Percentiles rank a stretch among this genome's conserved stretches.
These are phyloP conservation scores for Eueremaeus valkanovi DNA, from an alignment of 2,888 invertebrate genomes.

Conservation along the genomic window DNA sequence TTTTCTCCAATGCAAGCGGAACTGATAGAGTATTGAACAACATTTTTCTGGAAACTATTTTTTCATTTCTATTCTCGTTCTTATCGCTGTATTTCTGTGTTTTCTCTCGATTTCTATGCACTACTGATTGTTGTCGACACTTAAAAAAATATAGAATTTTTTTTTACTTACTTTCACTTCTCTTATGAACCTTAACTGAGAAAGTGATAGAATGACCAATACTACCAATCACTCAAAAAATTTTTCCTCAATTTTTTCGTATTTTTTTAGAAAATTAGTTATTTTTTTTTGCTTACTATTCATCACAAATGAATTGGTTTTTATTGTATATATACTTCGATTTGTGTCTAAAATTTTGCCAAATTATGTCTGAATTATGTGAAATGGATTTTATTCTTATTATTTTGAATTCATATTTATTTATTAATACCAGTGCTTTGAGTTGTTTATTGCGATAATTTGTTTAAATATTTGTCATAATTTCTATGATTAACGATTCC, in stretches of 20 bases:
- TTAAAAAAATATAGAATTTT: not conserved
- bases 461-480: not conserved
- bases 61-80: not conserved
- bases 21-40: conserved; percentile 26
- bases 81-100: not conserved
- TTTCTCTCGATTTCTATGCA: not conserved
- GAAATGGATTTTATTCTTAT: not conserved
- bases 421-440: not conserved
- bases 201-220: not conserved
- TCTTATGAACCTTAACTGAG: not conserved
- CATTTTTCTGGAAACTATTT: conserved; percentile 8
- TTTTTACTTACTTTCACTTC: too few species aligned
- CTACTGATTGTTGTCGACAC: not conserved
- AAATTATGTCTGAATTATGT: not conserved
- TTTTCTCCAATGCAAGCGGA: not conserved
- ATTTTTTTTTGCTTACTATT: too few species aligned
- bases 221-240: not conserved
- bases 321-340: not conserved
- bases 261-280: too few species aligned
- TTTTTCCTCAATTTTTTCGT: too few species aligned
- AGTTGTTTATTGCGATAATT: not conserved
- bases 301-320: not conserved
- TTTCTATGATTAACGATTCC: not conserved
- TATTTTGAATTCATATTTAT: not conserved
- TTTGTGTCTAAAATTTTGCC: not conserved